Evolutionary conservation across 2,888 invertebrate species (phyloP).

Genomic region (Calephelis perditalis): DNA sequence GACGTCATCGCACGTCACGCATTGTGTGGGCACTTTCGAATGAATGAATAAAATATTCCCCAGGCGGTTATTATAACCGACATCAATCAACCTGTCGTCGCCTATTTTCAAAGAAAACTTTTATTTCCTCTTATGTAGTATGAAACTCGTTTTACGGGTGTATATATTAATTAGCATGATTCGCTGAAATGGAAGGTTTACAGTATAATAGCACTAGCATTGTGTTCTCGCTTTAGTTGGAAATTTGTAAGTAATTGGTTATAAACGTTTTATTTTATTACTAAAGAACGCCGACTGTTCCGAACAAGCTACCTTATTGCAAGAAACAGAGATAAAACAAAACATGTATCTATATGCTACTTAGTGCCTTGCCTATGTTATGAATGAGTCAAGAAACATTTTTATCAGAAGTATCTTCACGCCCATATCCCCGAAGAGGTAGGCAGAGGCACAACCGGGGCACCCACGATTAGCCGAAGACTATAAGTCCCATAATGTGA

Average conservation of each 20-base stretch:
- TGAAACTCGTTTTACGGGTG: slow-evolving; percentile 5
- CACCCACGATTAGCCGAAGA: too few species aligned
- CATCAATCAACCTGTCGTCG: slow-evolving; percentile 65
- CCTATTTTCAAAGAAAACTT: slow-evolving; percentile 61
- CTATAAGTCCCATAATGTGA: too few species aligned
- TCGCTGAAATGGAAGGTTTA: neutral
- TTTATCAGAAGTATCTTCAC: too few species aligned
- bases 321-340: too few species aligned
- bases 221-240: neutral
- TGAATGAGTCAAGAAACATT: too few species aligned
- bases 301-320: too few species aligned
- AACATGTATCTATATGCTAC: too few species aligned
- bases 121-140: slow-evolving; percentile 47
- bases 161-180: slow-evolving; percentile 14
- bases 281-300: neutral
- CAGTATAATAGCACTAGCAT: neutral
- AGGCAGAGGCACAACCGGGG: too few species aligned
- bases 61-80: slow-evolving; percentile 59
- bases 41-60: slow-evolving; percentile 64
- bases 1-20: slow-evolving; percentile 55
- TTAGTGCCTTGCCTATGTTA: too few species aligned
- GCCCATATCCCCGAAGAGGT: too few species aligned
- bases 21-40: slow-evolving; percentile 43
- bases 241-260: slow-evolving; percentile 7
- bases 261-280: slow-evolving; percentile 9